Conservation (phyloP, 2,797 vertebrate species). For the Hirundo rustica region DNA sequence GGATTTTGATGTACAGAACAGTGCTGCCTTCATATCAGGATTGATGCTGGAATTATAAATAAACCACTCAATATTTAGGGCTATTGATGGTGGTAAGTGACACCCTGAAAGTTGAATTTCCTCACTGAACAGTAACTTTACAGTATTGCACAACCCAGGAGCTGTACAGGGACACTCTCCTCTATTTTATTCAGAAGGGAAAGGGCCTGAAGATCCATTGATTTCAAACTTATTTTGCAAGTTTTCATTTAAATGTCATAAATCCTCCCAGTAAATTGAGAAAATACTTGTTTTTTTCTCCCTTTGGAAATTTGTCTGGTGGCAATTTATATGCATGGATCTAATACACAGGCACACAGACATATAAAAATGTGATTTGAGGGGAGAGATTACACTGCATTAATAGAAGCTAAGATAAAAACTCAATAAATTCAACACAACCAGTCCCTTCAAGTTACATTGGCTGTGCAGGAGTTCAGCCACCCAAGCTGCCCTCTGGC, state of each 20-base stretch:
- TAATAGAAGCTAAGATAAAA: conserved; percentile 3
- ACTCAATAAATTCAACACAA: neutral
- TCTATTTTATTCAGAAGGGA: neutral
- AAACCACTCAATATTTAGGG: conserved; percentile 10
- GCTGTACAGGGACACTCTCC: neutral
- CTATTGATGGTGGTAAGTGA: neutral
- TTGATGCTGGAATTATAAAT: conserved; percentile 49
- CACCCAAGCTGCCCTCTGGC: neutral
- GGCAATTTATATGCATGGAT: neutral
- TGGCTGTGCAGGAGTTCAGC: neutral
- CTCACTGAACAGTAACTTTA: neutral
- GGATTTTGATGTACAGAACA: conserved; percentile 28
- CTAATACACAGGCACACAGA: neutral
- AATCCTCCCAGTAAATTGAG: neutral
- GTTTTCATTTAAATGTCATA: neutral
- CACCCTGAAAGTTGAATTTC: conserved; percentile 3
- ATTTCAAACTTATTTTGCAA: conserved; percentile 5
- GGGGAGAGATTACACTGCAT: neutral
- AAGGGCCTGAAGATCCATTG: neutral
- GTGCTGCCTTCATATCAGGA: neutral
- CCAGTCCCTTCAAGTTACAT: neutral
- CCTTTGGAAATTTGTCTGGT: neutral
- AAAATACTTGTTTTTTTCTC: neutral
- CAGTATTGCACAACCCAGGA: neutral
- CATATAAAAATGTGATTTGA: neutral